A percentile compares a stretch with the other conserved stretches of the same genome.
Conservation (phyloP, 2,113 vertebrate genomes). For the Ptilorrhoa leucosticta region DNA sequence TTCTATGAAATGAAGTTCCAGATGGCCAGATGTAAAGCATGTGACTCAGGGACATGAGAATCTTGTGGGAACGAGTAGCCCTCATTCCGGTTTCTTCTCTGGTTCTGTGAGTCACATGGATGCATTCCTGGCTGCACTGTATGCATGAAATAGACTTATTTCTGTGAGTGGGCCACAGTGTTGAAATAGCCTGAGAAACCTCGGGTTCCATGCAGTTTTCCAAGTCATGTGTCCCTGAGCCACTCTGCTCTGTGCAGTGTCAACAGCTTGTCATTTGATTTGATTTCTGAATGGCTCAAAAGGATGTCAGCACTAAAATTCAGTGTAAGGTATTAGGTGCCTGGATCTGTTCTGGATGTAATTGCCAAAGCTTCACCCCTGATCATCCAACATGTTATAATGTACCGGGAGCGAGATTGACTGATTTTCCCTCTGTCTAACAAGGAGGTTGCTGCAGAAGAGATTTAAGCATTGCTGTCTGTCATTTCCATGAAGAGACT, state of each 20-base stretch:
- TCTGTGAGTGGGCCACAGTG: background rate
- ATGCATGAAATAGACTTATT: background rate
- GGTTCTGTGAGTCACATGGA: background rate
- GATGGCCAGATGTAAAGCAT: background rate
- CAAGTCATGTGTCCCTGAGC: background rate
- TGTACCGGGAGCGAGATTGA: background rate
- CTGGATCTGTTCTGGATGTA: background rate
- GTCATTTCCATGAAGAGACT: background rate
- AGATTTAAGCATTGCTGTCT: background rate
- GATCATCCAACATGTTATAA: background rate
- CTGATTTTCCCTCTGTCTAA: background rate
- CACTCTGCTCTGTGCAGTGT: background rate
- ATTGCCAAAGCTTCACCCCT: background rate
- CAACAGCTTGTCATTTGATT: background rate
- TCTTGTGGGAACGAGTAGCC: background rate
- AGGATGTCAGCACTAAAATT: background rate
- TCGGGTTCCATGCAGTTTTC: background rate
- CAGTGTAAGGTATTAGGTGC: background rate
- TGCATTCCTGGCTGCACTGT: background rate
- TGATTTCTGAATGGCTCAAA: background rate
- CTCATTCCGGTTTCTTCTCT: background rate
- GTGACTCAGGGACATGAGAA: background rate
- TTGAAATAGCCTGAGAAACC: background rate
- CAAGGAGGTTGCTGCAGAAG: background rate
- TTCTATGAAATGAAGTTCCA: background rate